Conservation (phyloP, 2,113 vertebrate species). For the Takifugu flavidus region DNA sequence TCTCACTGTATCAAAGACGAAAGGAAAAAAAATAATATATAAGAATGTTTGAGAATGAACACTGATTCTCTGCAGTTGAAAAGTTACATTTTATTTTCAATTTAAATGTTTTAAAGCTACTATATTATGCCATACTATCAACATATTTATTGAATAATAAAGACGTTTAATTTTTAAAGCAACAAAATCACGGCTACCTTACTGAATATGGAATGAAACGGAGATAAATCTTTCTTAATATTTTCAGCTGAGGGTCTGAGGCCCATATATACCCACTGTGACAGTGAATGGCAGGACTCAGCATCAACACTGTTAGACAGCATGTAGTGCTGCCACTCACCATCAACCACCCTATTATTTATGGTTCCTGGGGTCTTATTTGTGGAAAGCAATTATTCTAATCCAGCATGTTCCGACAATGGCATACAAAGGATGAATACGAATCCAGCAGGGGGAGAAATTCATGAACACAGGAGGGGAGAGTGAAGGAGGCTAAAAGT, state of each 20-base stretch:
- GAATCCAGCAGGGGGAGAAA: slow-evolving; percentile 3
- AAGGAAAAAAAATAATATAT: background rate
- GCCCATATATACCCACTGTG: slow-evolving; percentile 30
- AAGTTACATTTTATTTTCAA: too few relatives aligned
- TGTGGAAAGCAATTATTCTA: slow-evolving; percentile 38
- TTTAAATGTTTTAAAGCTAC: too few relatives aligned
- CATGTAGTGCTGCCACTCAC: slow-evolving; percentile 52
- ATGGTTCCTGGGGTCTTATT: slow-evolving; percentile 45
- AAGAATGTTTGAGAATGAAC: background rate
- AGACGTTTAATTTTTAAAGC: too few relatives aligned
- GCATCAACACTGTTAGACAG: slow-evolving; percentile 49
- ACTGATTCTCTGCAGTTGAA: too few relatives aligned
- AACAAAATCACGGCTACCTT: too few relatives aligned
- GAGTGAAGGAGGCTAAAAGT: background rate
- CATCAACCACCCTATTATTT: slow-evolving; percentile 48
- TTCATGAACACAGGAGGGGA: background rate
- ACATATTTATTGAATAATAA: too few relatives aligned
- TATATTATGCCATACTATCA: too few relatives aligned
- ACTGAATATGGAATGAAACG: background rate
- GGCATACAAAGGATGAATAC: background rate
- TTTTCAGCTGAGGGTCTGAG: slow-evolving; percentile 19
- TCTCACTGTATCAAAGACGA: slow-evolving; percentile 79
- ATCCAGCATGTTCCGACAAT: slow-evolving; percentile 28
- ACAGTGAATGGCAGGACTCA: slow-evolving; percentile 63
- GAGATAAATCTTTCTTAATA: slow-evolving; percentile 32